phyloP scores from a whole-genome alignment of 2,113 vertebrate genomes.

The Prionailurus viverrinus region DNA sequence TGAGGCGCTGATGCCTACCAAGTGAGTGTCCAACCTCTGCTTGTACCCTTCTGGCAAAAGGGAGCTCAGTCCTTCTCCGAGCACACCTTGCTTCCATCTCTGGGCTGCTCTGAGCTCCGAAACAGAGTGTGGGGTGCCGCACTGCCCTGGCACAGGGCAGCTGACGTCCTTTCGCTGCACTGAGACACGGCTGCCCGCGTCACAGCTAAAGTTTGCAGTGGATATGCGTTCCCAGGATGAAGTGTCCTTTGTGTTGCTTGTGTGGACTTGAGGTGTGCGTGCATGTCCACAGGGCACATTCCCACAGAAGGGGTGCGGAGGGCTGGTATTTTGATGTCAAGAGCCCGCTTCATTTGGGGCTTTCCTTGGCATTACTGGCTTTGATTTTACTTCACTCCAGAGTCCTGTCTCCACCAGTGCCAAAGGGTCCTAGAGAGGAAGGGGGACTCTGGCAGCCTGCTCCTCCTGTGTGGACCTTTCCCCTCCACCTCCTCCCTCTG shows the following conservation, averaged over 20 bases:
- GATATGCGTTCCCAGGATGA: neutral
- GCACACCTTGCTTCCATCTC: neutral
- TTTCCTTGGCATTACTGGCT: neutral
- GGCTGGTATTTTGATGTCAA: neutral
- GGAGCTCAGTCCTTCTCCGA: neutral
- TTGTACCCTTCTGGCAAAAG: too few relatives aligned
- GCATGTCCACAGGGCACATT: fast-evolving
- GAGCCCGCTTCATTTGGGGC: neutral
- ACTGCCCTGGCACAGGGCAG: neutral
- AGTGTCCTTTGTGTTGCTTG: neutral
- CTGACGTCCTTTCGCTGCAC: neutral
- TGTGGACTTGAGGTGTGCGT: neutral
- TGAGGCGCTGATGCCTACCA: neutral
- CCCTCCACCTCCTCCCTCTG: neutral
- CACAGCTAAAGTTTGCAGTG: neutral
- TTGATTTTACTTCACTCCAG: neutral
- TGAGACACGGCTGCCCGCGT: fast-evolving
- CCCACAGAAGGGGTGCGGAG: neutral
- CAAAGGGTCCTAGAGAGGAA: neutral
- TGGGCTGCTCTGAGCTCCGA: neutral
- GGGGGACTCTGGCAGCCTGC: neutral
- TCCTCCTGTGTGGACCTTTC: neutral
- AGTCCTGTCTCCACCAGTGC: neutral
- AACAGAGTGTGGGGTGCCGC: neutral
- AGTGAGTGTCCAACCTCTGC: neutral